Conservation (phyloP, 2,797 vertebrate species). For the Sebastes steindachneri region DNA sequence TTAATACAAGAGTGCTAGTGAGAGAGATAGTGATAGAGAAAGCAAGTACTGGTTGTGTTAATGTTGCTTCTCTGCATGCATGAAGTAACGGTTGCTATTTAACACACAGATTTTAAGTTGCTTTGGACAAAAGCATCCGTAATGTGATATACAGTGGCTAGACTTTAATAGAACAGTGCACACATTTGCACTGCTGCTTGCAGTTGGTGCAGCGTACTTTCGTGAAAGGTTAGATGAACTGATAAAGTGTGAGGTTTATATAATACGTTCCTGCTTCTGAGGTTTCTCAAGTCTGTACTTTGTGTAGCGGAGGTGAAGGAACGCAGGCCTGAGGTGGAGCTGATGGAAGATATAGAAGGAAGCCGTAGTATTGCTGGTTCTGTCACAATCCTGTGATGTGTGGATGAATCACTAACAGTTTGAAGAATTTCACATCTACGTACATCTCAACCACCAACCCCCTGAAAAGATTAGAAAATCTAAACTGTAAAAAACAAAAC, state of each 20-base stretch:
- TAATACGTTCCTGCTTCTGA: conserved; percentile 39
- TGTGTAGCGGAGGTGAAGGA: conserved; percentile 7
- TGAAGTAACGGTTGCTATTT: neutral
- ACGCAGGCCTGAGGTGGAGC: conserved; percentile 29
- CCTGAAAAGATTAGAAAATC: conserved; percentile 14
- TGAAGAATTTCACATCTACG: conserved; percentile 24
- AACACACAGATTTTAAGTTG: neutral
- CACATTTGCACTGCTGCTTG: neutral
- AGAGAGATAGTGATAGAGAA: neutral
- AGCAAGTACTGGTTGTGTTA: neutral
- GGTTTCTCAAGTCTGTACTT: conserved; percentile 47
- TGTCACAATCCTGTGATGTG: conserved; percentile 60
- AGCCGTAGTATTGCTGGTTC: conserved; percentile 21
- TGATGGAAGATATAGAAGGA: conserved; percentile 61
- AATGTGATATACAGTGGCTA: neutral
- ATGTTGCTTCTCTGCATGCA: neutral
- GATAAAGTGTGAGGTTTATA: conserved; percentile 52
- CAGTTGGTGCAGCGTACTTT: neutral
- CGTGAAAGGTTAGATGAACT: conserved; percentile 56
- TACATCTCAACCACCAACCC: conserved; percentile 43
- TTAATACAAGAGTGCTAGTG: neutral
- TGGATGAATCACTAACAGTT: conserved; percentile 59
- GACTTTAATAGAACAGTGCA: neutral
- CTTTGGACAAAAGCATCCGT: neutral
- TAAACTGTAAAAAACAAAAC: neutral